Base-by-base conservation (phyloP, 1,140 invertebrate genomes). In the Procambarus virginalis region DNA sequence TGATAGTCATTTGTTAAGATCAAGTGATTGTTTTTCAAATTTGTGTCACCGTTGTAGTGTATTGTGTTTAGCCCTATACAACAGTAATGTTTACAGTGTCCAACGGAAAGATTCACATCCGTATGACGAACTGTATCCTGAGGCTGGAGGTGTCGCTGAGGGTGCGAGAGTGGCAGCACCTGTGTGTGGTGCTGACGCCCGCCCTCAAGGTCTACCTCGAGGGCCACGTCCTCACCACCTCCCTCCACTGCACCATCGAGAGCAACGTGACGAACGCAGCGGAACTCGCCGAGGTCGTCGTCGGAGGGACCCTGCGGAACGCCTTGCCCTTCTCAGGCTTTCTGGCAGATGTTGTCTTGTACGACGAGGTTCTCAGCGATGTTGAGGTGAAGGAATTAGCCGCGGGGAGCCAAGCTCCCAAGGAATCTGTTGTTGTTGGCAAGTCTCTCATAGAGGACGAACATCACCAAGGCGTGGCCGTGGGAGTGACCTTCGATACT, bases 291-390 rank as follows among this genome's bases (percentile, higher is more conserved):
- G 20, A 86, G 4, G 17, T 86, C 9, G 17, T 86, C 75, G 20
- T 86, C n/a, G 84, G 84, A 46, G 58, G 84, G 17, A 58, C 76
- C 20, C 20, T 48, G 75, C 22, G 76, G 51, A 78, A 78, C 58
- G 51, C 75, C n/a, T 3, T 60, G 20, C 84, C 84, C 3, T 86
- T 86, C 49, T 86, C 84, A 45, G 84, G 84, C 4, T 78, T 64
- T 64, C 22, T 86, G 76, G 84, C 84, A 20, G 84, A 86, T 58
- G 58, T 86, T 45, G 51, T 49, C 45, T 20, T 86, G n/a, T 86
- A 34, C 76, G 77, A 79, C 12, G 55, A 45, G 9, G 45, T 17
- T 14, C 55, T 86, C 2, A 60, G 51, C n/a, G 14, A 45, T 51
- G 45, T 4, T 0, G 75, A 78, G 58, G 76, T 86, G 12, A 46